These are phyloP conservation scores for Cygnus olor DNA, from an alignment of 2,797 vertebrate genomes.

Conservation along the genomic window DNA sequence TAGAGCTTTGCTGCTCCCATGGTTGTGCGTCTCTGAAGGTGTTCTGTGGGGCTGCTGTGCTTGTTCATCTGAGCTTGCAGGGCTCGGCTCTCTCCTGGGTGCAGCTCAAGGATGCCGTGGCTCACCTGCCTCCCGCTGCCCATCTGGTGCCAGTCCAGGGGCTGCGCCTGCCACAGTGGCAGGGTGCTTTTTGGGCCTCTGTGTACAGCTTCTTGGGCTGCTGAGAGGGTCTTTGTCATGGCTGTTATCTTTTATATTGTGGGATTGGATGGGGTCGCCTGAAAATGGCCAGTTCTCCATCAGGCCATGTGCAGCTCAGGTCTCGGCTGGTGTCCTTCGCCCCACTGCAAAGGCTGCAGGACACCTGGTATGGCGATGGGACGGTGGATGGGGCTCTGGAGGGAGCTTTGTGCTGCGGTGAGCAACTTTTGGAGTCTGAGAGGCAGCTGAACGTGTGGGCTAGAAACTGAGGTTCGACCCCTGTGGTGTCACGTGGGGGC, in stretches of 20 bases:
- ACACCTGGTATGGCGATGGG: fast-evolving
- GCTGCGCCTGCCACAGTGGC: fast-evolving
- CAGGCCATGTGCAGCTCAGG: fast-evolving
- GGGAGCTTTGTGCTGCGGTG: neutral
- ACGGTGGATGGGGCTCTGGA: fast-evolving
- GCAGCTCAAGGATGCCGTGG: neutral
- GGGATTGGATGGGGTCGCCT: neutral
- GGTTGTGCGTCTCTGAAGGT: neutral
- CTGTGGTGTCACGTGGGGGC: neutral
- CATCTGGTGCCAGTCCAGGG: neutral
- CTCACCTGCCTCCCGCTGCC: neutral
- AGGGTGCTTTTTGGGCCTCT: neutral
- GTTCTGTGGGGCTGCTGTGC: neutral
- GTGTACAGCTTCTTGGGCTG: neutral
- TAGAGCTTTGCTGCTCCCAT: neutral
- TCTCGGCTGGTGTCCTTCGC: neutral
- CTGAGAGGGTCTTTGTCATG: neutral
- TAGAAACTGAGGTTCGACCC: neutral
- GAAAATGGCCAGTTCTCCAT: neutral
- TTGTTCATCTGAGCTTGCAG: too few species aligned
- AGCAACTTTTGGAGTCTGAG: neutral
- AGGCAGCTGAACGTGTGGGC: neutral
- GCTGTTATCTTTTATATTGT: neutral
- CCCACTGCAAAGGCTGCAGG: neutral
- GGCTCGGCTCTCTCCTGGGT: neutral